Evolutionary conservation across 2,888 invertebrate species (phyloP), one percentile per base, ranked within the genome.

Genomic region (Lithophane semibrunnea): DNA sequence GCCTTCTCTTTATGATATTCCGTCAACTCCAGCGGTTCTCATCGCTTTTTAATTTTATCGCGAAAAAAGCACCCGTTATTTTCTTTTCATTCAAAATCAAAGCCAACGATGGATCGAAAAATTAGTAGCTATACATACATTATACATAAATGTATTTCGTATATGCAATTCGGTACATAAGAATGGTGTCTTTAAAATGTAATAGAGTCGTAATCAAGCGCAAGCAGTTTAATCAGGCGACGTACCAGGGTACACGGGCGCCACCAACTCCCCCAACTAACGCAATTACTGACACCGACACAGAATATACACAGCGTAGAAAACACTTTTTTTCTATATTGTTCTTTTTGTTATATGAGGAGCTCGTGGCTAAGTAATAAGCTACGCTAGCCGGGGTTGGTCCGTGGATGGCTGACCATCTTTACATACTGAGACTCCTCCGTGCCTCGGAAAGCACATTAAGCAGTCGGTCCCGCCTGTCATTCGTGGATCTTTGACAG

Each of bases 191-290:
- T 89, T 91, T 89, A 88, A 91, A 90, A 90, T 85, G 81, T 91
- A 91, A 89, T 90, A 77, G 83, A 90, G 86, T 84, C 81, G 88
- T 90, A 92, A 92, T 92, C 91, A 91, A 88, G 87, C 77, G 85
- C 90, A 88, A 90, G 87, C 85, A 87, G 91, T 92, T 92, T 92
- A 93, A 93, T 94, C 91, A 93, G 88, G 84, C 88, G 81, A 85
- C 85, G 61, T 58, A 65, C 86, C 84, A 82, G 85, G 87, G 72
- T 85, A 83, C 88, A 75, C 75, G 77, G 68, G 80, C 71, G 60
- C 73, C 65, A 58, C 72, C 66, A 61, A 79, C 83, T 75, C 69
- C 60, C 74, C 29, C 84, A 85, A 86, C 85, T 89, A 89, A 89
- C 84, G 74, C 88, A 88, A 90, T 90, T 89, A 90, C 84, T 63